phyloP scores from a whole-genome alignment of 2,888 invertebrate genomes.

The Microctonus brassicae region DNA sequence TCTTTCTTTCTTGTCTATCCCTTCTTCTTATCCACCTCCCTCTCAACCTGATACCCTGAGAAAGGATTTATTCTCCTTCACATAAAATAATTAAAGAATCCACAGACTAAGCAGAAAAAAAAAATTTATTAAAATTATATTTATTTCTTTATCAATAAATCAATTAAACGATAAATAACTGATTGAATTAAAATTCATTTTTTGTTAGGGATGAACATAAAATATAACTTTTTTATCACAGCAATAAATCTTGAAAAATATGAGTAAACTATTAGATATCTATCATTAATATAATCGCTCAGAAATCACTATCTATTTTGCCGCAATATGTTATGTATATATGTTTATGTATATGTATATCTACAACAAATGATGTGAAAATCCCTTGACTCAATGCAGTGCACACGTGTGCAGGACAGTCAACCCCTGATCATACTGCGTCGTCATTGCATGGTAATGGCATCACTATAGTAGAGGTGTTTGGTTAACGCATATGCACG shows the following conservation, averaged over 20 bases:
- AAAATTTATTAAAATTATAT: too few relatives aligned
- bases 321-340: too few relatives aligned
- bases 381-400: constrained; percentile 9
- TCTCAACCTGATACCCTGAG: too few relatives aligned
- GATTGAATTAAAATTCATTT: too few relatives aligned
- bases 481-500: constrained; percentile 38
- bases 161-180: too few relatives aligned
- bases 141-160: too few relatives aligned
- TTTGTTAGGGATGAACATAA: too few relatives aligned
- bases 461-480: neutral
- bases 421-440: constrained; percentile 6
- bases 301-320: neutral
- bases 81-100: too few relatives aligned
- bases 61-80: too few relatives aligned
- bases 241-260: neutral
- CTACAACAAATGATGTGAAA: constrained; percentile 3
- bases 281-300: constrained; percentile 1
- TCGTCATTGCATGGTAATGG: constrained; percentile 10
- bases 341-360: neutral
- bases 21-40: constrained; percentile 21
- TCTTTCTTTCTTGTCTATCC: constrained; percentile 36
- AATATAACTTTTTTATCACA: neutral
- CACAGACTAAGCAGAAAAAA: too few relatives aligned
- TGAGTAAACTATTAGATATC: neutral
- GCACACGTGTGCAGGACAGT: constrained; percentile 11